Percentiles rank a stretch among this genome's conserved stretches.
These are phyloP conservation scores for Phoebastria nigripes DNA, from an alignment of 2,797 vertebrate genomes.

Conservation along the genomic window DNA sequence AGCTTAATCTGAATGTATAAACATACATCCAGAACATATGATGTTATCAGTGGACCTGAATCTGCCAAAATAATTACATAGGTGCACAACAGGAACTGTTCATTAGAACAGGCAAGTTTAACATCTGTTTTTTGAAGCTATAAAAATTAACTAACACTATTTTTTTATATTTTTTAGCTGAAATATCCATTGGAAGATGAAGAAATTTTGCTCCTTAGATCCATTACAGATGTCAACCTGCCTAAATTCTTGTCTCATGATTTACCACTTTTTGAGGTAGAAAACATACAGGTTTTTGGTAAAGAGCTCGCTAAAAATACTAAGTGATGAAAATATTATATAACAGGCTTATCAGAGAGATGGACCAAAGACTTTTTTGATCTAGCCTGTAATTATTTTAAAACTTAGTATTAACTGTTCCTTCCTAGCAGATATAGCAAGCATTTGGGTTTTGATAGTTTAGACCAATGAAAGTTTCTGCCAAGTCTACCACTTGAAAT, in stretches of 20 bases:
- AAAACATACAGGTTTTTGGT: background rate
- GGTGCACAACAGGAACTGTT: background rate
- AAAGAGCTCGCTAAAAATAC: background rate
- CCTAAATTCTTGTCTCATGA: constrained; percentile 91
- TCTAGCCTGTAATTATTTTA: background rate
- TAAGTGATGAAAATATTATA: background rate
- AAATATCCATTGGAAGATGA: constrained; percentile 88
- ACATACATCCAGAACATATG: background rate
- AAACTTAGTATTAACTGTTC: background rate
- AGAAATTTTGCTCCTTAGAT: constrained; percentile 87
- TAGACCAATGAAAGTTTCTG: background rate
- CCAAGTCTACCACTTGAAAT: background rate
- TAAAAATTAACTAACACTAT: background rate
- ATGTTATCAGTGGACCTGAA: background rate
- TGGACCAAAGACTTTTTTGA: background rate
- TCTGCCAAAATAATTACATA: background rate
- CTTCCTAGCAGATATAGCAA: background rate
- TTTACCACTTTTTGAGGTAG: constrained; percentile 90
- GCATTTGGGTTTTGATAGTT: background rate
- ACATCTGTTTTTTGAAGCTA: background rate
- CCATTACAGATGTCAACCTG: constrained; percentile 91
- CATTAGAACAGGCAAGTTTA: background rate
- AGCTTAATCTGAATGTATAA: background rate
- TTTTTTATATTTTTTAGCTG: constrained; percentile 72
- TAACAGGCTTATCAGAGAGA: background rate